Evolutionary conservation across 1,140 invertebrate species (phyloP).

Genomic region (Drosophila quadrilineata): DNA sequence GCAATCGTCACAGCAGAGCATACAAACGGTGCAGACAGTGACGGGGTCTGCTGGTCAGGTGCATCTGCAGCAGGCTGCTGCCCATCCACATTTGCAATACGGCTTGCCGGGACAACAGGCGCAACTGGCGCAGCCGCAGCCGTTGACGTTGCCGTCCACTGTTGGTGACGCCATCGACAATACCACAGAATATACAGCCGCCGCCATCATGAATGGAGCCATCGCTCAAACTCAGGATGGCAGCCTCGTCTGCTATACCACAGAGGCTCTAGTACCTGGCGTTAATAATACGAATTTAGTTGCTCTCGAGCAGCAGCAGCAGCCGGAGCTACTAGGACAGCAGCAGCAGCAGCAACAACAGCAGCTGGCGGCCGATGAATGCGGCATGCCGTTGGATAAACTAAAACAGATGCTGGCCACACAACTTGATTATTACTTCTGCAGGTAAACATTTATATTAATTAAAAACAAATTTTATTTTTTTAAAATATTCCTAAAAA

Average conservation of each 20-base stretch:
- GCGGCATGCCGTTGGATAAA: constrained; percentile 85
- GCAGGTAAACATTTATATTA: too few species aligned
- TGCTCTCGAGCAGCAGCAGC: constrained; percentile 66
- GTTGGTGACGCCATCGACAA: constrained; percentile 56
- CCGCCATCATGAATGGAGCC: constrained; percentile 79
- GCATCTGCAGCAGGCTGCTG: constrained; percentile 42
- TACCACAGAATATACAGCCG: too few species aligned
- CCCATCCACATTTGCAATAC: constrained; percentile 59
- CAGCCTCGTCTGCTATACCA: constrained; percentile 69
- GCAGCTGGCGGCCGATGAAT: constrained; percentile 47
- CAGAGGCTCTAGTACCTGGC: constrained; percentile 70
- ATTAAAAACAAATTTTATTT: too few species aligned
- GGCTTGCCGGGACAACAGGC: constrained; percentile 48
- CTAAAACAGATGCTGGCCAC: constrained; percentile 90
- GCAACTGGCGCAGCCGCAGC: constrained; percentile 30
- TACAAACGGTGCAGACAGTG: constrained; percentile 41
- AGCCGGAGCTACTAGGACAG: constrained; percentile 15
- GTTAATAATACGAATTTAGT: constrained; percentile 79
- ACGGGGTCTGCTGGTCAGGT: constrained; percentile 18
- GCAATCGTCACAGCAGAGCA: constrained; percentile 40
- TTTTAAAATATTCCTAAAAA: too few species aligned
- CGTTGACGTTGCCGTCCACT: constrained; percentile 31
- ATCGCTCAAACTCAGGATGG: constrained; percentile 74
- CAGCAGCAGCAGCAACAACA: constrained; percentile 44
- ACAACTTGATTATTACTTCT: constrained; percentile 95